Evolutionary conservation across 2,888 invertebrate genomes (phyloP).

Genomic region (Corythucha ciliata): DNA sequence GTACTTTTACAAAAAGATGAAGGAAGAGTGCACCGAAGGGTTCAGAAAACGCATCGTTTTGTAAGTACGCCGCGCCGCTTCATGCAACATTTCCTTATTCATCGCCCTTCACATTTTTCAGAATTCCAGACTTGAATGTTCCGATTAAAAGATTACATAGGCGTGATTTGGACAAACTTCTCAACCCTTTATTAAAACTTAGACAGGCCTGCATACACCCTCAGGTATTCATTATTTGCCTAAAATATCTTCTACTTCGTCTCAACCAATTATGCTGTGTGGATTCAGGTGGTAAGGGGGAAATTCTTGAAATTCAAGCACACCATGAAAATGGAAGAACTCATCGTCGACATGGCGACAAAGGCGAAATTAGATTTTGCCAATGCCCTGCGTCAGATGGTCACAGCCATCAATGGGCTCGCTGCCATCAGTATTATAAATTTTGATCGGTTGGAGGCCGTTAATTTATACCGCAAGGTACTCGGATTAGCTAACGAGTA

Average conservation of each 20-base stretch:
- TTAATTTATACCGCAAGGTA: conserved; percentile 52
- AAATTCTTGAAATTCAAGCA: conserved; percentile 41
- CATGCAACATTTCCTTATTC: neutral
- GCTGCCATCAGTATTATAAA: conserved; percentile 55
- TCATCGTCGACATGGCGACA: conserved; percentile 54
- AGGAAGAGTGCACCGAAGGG: conserved; percentile 43
- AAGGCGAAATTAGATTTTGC: conserved; percentile 53
- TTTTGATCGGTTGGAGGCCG: conserved; percentile 47
- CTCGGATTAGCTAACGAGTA: conserved; percentile 46
- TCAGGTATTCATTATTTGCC: conserved; percentile 39
- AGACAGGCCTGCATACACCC: conserved; percentile 65
- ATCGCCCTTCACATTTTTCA: neutral
- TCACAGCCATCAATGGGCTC: conserved; percentile 57
- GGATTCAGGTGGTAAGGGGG: conserved; percentile 33
- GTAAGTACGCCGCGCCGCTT: conserved; percentile 10
- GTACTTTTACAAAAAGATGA: conserved; percentile 59
- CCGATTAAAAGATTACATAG: too few relatives aligned
- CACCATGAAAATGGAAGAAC: conserved; percentile 53
- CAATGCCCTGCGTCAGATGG: conserved; percentile 51
- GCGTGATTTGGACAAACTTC: conserved; percentile 45
- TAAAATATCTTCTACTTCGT: neutral
- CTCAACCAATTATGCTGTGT: neutral
- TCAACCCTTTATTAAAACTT: conserved; percentile 55
- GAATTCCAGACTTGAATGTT: conserved; percentile 5
- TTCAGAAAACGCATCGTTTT: conserved; percentile 13